Percentiles rank a stretch among this genome's conserved stretches.
These are phyloP conservation scores for Hylomyscus alleni DNA, from an alignment of 2,797 vertebrate genomes.

Conservation along the genomic window DNA sequence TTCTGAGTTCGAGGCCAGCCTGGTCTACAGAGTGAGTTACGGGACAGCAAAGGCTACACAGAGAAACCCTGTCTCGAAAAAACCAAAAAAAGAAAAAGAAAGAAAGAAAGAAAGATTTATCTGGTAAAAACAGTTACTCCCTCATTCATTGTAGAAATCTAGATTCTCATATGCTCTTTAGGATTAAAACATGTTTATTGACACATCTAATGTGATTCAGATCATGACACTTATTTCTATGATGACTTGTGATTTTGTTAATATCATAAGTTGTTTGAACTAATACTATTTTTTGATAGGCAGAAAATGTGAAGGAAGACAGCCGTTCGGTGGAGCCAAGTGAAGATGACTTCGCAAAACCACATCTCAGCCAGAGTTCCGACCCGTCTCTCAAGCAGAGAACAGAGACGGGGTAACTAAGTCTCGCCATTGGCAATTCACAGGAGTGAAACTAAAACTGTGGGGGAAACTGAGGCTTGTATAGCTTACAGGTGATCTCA, in stretches of 20 bases:
- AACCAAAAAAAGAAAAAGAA: too few relatives aligned
- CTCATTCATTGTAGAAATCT: constrained; percentile 31
- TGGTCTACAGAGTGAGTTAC: too few relatives aligned
- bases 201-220: background rate
- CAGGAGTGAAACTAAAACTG: background rate
- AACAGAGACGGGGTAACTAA: constrained; percentile 79
- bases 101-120: background rate
- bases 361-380: constrained; percentile 13
- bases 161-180: background rate
- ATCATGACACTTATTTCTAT: constrained; percentile 39
- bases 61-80: too few relatives aligned
- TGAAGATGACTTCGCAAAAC: constrained; percentile 31
- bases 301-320: constrained; percentile 60
- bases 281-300: constrained; percentile 59
- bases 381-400: constrained; percentile 67
- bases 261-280: constrained; percentile 7
- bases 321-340: constrained; percentile 35
- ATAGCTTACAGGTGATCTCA: constrained; percentile 28
- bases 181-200: constrained; percentile 3
- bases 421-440: background rate
- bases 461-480: constrained; percentile 3
- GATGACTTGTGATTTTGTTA: constrained; percentile 49
- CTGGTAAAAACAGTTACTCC: background rate
- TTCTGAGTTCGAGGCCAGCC: too few relatives aligned
- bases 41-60: too few relatives aligned